Conservation (phyloP, 2,888 invertebrate genomes). For the Acrocera orbiculus region DNA sequence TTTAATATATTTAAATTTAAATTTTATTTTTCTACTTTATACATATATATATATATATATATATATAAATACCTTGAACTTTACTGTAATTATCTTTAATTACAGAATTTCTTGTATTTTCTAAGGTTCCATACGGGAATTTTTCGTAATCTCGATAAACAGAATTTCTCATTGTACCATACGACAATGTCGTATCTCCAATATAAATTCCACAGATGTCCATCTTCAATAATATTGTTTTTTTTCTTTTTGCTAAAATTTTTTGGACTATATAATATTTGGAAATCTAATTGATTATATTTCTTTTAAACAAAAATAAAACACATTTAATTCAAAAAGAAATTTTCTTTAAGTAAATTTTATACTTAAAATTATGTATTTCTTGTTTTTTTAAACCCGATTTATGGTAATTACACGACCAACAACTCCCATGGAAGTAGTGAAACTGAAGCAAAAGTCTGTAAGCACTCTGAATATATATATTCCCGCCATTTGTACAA, state of each 20-base stretch:
- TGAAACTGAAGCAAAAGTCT: too few relatives aligned
- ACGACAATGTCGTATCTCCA: conserved; percentile 35
- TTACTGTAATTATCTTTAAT: conserved; percentile 27
- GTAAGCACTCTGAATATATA: too few relatives aligned
- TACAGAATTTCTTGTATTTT: conserved; percentile 17
- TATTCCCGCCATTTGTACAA: too few relatives aligned
- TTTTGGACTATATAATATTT: too few relatives aligned
- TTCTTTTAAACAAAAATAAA: too few relatives aligned
- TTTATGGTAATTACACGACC: too few relatives aligned
- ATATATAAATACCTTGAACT: conserved; percentile 24
- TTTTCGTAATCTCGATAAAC: conserved; percentile 37
- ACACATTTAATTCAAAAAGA: too few relatives aligned
- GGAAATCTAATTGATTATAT: too few relatives aligned
- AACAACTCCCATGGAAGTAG: too few relatives aligned
- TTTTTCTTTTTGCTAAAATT: too few relatives aligned
- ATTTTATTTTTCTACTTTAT: not conserved
- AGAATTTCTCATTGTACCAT: conserved; percentile 32
- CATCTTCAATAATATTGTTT: conserved; percentile 22
- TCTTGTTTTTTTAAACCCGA: not conserved
- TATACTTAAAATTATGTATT: not conserved
- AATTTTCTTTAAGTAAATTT: not conserved
- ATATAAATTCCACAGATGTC: conserved; percentile 36
- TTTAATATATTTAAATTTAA: not conserved
- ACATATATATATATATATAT: too few relatives aligned
- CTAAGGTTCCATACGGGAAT: conserved; percentile 30